These are phyloP conservation scores for Cistogaster globosa DNA, from an alignment of 2,888 invertebrate species.

Conservation along the genomic window DNA sequence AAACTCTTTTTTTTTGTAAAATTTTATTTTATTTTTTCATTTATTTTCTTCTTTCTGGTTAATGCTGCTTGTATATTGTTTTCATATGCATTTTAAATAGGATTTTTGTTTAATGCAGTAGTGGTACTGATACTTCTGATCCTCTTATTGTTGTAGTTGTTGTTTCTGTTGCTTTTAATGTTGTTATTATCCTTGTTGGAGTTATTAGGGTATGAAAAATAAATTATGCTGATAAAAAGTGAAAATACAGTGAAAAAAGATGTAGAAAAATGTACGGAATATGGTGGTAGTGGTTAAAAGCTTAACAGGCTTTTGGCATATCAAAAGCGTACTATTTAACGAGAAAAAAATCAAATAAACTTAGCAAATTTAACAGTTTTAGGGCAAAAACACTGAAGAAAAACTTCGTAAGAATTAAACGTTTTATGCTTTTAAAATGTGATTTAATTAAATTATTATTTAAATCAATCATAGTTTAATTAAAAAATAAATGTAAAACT, in stretches of 20 bases:
- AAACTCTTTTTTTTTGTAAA: constrained; percentile 22
- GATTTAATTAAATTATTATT: too few relatives aligned
- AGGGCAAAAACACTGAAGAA: background rate
- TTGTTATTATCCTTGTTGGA: constrained; percentile 39
- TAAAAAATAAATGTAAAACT: too few relatives aligned
- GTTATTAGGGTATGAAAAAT: constrained; percentile 70
- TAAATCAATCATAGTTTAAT: too few relatives aligned
- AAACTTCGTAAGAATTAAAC: background rate
- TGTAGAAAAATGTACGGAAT: constrained; percentile 40
- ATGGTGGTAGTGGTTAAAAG: constrained; percentile 63
- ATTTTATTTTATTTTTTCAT: constrained; percentile 37
- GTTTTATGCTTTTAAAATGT: too few relatives aligned
- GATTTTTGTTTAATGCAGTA: constrained; percentile 42
- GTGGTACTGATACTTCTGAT: constrained; percentile 15
- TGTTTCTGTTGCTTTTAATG: background rate
- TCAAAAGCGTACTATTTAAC: background rate
- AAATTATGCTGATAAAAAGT: constrained; percentile 65
- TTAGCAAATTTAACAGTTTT: constrained; percentile 25
- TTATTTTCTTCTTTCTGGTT: background rate
- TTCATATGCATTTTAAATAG: constrained; percentile 46
- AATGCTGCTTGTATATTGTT: background rate
- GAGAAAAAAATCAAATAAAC: constrained; percentile 10
- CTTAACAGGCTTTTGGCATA: constrained; percentile 52
- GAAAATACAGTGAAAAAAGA: constrained; percentile 25
- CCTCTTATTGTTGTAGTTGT: constrained; percentile 1